Evolutionary conservation across 2,113 vertebrate genomes (phyloP).

Genomic region (Epinephelus moara): DNA sequence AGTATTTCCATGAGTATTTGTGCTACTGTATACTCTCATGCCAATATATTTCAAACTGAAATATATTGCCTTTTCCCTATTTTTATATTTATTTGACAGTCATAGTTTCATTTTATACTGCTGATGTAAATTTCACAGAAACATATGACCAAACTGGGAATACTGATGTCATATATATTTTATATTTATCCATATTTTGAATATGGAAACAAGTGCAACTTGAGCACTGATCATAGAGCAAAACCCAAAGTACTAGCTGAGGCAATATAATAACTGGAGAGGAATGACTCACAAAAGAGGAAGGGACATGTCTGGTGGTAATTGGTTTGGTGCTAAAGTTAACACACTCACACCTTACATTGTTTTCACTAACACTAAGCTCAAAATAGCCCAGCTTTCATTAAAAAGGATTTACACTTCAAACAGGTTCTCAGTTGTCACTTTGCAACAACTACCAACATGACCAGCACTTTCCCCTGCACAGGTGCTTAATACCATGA

Average conservation of each 20-base stretch:
- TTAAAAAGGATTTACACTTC: neutral
- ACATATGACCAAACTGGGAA: neutral
- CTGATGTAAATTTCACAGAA: too few species aligned
- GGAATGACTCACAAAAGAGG: too few species aligned
- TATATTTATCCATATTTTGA: neutral
- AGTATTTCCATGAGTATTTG: too few species aligned
- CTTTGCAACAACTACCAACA: slow-evolving; percentile 3
- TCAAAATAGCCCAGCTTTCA: neutral
- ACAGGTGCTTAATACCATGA: neutral
- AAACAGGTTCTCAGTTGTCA: neutral
- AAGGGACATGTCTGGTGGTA: neutral
- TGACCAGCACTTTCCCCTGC: neutral
- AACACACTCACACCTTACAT: neutral
- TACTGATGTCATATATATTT: neutral
- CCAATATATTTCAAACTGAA: neutral
- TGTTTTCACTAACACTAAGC: neutral
- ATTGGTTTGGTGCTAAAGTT: neutral
- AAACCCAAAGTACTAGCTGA: neutral
- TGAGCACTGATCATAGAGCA: neutral
- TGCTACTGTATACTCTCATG: too few species aligned
- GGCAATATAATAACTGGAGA: neutral
- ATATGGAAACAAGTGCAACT: neutral
- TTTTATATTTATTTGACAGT: too few species aligned
- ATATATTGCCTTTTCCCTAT: too few species aligned
- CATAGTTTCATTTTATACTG: too few species aligned